phyloP scores from a whole-genome alignment of 2,113 vertebrate species.

The Carassius gibelio region DNA sequence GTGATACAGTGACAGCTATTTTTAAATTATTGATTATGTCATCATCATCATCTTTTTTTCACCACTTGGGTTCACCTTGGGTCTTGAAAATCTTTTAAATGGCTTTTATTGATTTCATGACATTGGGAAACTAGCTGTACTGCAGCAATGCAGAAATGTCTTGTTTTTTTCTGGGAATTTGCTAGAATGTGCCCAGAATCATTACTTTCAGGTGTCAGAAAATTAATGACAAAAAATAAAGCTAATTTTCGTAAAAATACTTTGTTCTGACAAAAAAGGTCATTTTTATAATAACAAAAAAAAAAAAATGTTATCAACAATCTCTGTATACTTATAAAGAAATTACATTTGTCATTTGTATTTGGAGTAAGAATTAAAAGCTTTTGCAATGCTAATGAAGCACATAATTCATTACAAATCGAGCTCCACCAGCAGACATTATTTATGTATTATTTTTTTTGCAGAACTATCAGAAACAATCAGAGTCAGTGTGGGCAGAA shows the following conservation, averaged over 20 bases:
- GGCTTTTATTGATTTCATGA: conserved; percentile 7
- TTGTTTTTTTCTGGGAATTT: neutral
- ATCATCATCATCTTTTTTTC: neutral
- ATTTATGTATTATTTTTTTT: neutral
- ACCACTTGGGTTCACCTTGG: neutral
- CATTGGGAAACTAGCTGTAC: neutral
- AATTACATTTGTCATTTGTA: neutral
- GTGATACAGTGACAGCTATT: neutral
- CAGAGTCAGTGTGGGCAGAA: neutral
- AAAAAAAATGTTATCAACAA: neutral
- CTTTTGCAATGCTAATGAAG: neutral
- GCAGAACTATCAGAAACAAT: neutral
- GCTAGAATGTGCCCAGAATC: neutral
- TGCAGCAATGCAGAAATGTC: neutral
- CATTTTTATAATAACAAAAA: too few species aligned
- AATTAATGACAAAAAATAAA: neutral
- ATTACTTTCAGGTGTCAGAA: neutral
- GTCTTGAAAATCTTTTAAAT: neutral
- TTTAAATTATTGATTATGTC: neutral
- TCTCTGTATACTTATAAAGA: neutral
- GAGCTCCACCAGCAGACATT: neutral
- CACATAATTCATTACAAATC: neutral
- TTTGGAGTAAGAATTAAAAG: neutral
- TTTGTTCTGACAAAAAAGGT: neutral
- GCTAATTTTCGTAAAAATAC: neutral